phyloP scores from a whole-genome alignment of 2,888 invertebrate genomes.

The Pollenia angustigena region DNA sequence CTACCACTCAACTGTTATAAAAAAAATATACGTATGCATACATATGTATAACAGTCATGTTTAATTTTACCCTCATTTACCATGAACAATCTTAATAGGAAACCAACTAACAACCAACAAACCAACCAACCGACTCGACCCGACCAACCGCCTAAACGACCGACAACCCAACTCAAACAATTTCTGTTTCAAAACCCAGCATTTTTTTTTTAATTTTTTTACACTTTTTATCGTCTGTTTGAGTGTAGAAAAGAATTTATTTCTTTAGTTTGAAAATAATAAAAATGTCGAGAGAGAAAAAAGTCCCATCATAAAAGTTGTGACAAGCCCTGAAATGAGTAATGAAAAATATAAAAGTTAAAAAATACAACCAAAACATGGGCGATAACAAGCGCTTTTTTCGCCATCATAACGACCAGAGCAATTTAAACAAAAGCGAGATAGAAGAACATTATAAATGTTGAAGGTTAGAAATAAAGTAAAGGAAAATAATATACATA shows the following conservation, averaged over 20 bases:
- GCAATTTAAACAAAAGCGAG: constrained; percentile 6
- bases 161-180: constrained; percentile 32
- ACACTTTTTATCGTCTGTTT: not conserved
- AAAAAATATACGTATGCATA: constrained; percentile 2
- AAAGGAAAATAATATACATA: not conserved
- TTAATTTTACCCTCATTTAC: constrained; percentile 60
- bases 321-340: constrained; percentile 59
- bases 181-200: constrained; percentile 4
- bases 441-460: not conserved
- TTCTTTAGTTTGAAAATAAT: constrained; percentile 10
- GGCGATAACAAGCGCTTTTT: constrained; percentile 43
- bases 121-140: not conserved
- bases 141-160: not conserved
- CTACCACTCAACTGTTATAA: not conserved
- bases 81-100: constrained; percentile 32
- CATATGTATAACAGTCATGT: constrained; percentile 42
- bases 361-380: constrained; percentile 8
- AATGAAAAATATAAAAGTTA: constrained; percentile 39
- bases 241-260: not conserved
- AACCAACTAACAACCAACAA: not conserved
- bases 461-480: constrained; percentile 31
- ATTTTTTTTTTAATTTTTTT: not conserved
- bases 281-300: constrained; percentile 1
- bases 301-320: constrained; percentile 42
- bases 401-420: constrained; percentile 8